Evolutionary conservation across 2,888 invertebrate genomes (phyloP).

Genomic region (Ornithoptera priamus): DNA sequence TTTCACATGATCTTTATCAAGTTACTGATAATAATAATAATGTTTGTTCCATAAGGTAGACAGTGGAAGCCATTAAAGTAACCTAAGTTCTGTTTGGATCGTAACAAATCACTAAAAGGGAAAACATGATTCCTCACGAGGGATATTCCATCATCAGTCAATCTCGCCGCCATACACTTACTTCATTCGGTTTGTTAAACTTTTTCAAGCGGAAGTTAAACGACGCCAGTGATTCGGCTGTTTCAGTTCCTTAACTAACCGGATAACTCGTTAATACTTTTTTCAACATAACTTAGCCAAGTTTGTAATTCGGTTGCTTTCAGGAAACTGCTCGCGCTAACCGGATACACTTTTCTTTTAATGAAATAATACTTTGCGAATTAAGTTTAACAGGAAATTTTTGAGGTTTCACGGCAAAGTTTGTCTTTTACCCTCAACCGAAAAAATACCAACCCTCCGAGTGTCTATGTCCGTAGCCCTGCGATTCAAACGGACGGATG

Average conservation of each 20-base stretch:
- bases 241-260: conserved; percentile 10
- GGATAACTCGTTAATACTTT: conserved; percentile 26
- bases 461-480: too few species aligned
- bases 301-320: conserved; percentile 7
- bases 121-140: not conserved
- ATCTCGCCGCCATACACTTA: conserved; percentile 9
- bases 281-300: conserved; percentile 20
- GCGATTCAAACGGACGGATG: too few species aligned
- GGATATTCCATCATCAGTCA: conserved; percentile 15
- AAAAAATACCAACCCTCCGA: too few species aligned
- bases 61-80: too few species aligned
- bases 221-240: conserved; percentile 21
- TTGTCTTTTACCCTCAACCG: too few species aligned
- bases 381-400: not conserved
- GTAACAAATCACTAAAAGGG: too few species aligned
- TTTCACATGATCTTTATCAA: too few species aligned
- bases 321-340: conserved; percentile 19
- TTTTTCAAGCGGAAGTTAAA: conserved; percentile 22
- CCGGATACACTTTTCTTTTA: conserved; percentile 8
- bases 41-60: too few species aligned
- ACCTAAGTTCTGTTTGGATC: too few species aligned
- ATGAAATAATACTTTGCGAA: not conserved
- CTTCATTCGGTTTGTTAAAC: conserved; percentile 23
- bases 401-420: not conserved
- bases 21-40: too few species aligned